Base-by-base conservation (phyloP, 2,888 invertebrate species). In the Molorchus minor region DNA sequence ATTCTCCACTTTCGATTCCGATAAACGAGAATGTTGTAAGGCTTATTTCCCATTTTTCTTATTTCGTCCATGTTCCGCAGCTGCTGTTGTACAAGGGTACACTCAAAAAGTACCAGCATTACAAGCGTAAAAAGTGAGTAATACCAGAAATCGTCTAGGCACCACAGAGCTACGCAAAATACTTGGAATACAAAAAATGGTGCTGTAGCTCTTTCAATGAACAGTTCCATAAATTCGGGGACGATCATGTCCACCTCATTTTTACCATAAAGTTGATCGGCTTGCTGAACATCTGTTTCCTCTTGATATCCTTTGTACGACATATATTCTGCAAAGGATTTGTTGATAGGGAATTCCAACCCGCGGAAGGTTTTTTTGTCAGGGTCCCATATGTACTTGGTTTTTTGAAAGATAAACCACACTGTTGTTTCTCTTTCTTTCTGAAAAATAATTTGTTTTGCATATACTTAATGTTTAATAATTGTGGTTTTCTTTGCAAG, bases 181-280 rank as follows among this genome's bases (percentile, higher is more conserved):
- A 99, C 95, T 91, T 99, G 99, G 81, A 99, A 99, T 3, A 99
- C 98, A 81, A 99, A 99, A 82, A 99, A 99, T 1, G 99, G 99
- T 0, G 99, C 98, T 0, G 98, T 98, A 0, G 99, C 99, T 71
- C 99, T 85, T 82, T 99, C 99, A 72, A 91, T 92, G 78, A 99
- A 99, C 13, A 99, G 83, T 81, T 98, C 97, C 85, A 90, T 87
- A 77, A 99, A 99, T 79, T 96, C 94, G 0, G 99, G 99, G 13
- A 99, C 93, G 58, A 95, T 96, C 90, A 90, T 90, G 65, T 88
- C 85, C 84, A 90, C 85, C 75, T 89, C 88, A 83, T 99, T 99
- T 76, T 88, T 91, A 5, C 96, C 97, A 85, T 92, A 98, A 69
- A 89, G 88, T 66, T 88, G 87, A 72, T 91, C 92, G 0, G 93